Evolutionary conservation across 1,140 invertebrate species (phyloP).

Genomic region (Harlomillsia oculata): DNA sequence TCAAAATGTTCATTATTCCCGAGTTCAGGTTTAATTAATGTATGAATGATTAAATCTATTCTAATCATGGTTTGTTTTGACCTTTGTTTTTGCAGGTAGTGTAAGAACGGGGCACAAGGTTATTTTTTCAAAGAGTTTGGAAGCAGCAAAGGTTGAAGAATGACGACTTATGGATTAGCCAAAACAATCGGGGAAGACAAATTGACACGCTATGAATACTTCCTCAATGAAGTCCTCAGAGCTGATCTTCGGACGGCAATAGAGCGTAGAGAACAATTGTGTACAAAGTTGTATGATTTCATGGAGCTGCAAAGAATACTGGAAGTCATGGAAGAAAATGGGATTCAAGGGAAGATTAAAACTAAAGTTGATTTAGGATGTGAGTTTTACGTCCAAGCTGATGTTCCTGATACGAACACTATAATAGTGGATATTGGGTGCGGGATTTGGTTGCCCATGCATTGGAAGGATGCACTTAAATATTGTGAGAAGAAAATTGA

Average conservation of each 20-base stretch:
- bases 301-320: constrained; percentile 23
- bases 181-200: constrained; percentile 1
- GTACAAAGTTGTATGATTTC: constrained; percentile 12
- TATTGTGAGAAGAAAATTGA: constrained; percentile 25
- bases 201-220: constrained; percentile 17
- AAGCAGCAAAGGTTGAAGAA: too few species aligned
- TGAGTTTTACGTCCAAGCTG: constrained; percentile 29
- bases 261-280: constrained; percentile 11
- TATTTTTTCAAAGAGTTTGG: too few species aligned
- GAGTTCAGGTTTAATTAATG: too few species aligned
- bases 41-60: too few species aligned
- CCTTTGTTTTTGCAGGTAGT: too few species aligned
- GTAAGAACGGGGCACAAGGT: too few species aligned
- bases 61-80: too few species aligned
- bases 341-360: background rate
- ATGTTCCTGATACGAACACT: constrained; percentile 10
- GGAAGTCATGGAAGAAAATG: constrained; percentile 1
- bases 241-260: constrained; percentile 17
- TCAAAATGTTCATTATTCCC: too few species aligned
- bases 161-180: too few species aligned
- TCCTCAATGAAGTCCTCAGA: constrained; percentile 27
- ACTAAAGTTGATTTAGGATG: constrained; percentile 31
- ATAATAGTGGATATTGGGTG: constrained; percentile 30
- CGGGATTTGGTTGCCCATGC: constrained; percentile 27
- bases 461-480: constrained; percentile 11